Percentiles rank a stretch among this genome's conserved stretches.
phyloP scores from a whole-genome alignment of 1,140 invertebrate genomes.

The Drosophila willistoni region DNA sequence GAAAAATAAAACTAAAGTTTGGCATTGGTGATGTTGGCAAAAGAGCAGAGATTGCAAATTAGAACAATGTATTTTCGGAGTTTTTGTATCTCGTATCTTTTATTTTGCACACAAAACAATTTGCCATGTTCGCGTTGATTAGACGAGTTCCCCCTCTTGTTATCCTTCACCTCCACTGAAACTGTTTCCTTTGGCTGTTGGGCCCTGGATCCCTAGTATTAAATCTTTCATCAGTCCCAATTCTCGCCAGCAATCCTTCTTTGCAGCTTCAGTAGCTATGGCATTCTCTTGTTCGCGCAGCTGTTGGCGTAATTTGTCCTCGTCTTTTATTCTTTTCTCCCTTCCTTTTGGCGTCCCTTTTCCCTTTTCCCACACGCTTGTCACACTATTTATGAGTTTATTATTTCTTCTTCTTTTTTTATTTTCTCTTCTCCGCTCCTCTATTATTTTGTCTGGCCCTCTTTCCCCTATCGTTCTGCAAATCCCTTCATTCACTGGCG shows the following conservation, averaged over 20 bases:
- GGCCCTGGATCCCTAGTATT: neutral
- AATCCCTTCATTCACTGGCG: constrained; percentile 11
- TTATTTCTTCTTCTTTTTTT: constrained; percentile 38
- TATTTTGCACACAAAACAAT: constrained; percentile 41
- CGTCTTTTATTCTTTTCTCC: constrained; percentile 8
- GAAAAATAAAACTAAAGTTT: constrained; percentile 41
- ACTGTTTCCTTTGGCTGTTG: neutral
- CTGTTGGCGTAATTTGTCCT: constrained; percentile 55
- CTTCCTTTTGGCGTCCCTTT: constrained; percentile 1
- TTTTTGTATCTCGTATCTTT: neutral
- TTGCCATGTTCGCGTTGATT: constrained; percentile 49
- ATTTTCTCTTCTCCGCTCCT: neutral
- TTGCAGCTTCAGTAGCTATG: constrained; percentile 16
- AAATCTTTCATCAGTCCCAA: constrained; percentile 51
- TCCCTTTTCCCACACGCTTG: constrained; percentile 25
- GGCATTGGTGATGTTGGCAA: constrained; percentile 38
- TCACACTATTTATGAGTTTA: constrained; percentile 66
- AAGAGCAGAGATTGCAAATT: constrained; percentile 42
- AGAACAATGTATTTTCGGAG: constrained; percentile 43
- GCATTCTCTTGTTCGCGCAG: constrained; percentile 20
- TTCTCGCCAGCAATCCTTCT: constrained; percentile 25
- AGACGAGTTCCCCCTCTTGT: constrained; percentile 15
- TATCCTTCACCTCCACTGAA: neutral
- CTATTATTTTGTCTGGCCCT: constrained; percentile 40
- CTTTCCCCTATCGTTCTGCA: neutral